Evolutionary conservation across 2,113 vertebrate genomes (phyloP).

Genomic region (Arothron firmamentum): DNA sequence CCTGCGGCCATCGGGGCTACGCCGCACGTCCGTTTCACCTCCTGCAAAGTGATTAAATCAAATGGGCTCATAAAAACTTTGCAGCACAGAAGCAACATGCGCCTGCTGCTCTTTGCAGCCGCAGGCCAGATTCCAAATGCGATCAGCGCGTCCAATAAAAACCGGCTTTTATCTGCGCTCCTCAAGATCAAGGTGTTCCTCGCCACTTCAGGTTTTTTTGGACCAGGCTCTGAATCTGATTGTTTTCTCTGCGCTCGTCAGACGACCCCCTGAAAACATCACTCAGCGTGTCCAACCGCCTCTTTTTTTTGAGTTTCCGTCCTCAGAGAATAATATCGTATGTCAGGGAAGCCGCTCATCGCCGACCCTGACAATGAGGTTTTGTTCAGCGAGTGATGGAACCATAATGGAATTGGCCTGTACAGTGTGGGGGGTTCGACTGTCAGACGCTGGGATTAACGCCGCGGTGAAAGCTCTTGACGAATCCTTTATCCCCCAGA

Average conservation of each 20-base stretch:
- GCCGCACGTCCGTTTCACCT: slow-evolving; percentile 55
- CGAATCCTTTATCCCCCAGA: slow-evolving; percentile 61
- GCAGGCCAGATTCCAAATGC: slow-evolving; percentile 49
- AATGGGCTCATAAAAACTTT: slow-evolving; percentile 37
- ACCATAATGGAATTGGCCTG: slow-evolving; percentile 51
- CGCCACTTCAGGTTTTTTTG: slow-evolving; percentile 16
- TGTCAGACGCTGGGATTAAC: slow-evolving; percentile 49
- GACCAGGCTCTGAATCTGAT: neutral
- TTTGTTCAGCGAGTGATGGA: slow-evolving; percentile 56
- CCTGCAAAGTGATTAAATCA: slow-evolving; percentile 72
- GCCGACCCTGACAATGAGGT: slow-evolving; percentile 41
- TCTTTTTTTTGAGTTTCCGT: slow-evolving; percentile 37
- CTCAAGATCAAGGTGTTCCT: slow-evolving; percentile 41
- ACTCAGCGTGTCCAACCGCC: slow-evolving; percentile 6
- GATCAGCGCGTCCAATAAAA: slow-evolving; percentile 72
- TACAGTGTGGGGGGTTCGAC: slow-evolving; percentile 45
- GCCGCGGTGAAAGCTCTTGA: slow-evolving; percentile 52
- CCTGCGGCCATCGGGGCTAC: slow-evolving; percentile 48
- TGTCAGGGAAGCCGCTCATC: slow-evolving; percentile 39
- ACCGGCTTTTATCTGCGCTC: slow-evolving; percentile 42
- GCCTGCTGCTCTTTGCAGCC: slow-evolving; percentile 47
- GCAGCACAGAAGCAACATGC: slow-evolving; percentile 26
- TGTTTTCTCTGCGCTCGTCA: slow-evolving; percentile 8
- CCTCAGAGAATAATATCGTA: slow-evolving; percentile 41
- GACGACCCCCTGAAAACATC: slow-evolving; percentile 32